Evolutionary conservation across 1,140 invertebrate species (phyloP).

Genomic region (Aphidius gifuensis): DNA sequence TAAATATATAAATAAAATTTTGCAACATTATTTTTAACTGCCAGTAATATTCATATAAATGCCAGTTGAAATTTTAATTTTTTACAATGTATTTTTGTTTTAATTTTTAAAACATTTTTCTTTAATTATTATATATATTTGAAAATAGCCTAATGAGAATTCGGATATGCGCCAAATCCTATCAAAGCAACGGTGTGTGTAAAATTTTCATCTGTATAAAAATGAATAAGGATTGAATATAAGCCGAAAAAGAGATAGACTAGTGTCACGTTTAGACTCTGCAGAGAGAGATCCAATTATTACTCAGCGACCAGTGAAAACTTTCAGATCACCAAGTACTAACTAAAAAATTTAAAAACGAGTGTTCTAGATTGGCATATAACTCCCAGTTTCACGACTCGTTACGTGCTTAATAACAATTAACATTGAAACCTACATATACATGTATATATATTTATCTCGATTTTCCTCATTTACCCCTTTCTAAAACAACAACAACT

Average conservation of each 20-base stretch:
- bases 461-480: background rate
- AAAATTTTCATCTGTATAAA: no score
- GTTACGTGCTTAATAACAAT: constrained; percentile 27
- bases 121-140: no score
- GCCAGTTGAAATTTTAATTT: no score
- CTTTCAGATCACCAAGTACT: constrained; percentile 23
- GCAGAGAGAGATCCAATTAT: constrained; percentile 19
- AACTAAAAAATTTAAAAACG: constrained; percentile 19
- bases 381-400: constrained; percentile 26
- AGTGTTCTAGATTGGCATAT: constrained; percentile 11
- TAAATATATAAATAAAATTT: no score
- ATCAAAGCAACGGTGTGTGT: constrained; percentile 1
- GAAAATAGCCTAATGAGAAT: background rate
- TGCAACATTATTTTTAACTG: no score
- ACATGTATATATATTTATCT: constrained; percentile 9
- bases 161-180: constrained; percentile 15
- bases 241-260: no score
- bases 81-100: no score
- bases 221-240: no score
- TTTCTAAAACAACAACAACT: background rate
- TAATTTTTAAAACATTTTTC: no score
- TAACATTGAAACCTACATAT: constrained; percentile 21
- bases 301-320: constrained; percentile 22
- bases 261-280: background rate
- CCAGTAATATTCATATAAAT: no score